Conservation (phyloP, 2,888 invertebrate species). For the Eretmocerus hayati region DNA sequence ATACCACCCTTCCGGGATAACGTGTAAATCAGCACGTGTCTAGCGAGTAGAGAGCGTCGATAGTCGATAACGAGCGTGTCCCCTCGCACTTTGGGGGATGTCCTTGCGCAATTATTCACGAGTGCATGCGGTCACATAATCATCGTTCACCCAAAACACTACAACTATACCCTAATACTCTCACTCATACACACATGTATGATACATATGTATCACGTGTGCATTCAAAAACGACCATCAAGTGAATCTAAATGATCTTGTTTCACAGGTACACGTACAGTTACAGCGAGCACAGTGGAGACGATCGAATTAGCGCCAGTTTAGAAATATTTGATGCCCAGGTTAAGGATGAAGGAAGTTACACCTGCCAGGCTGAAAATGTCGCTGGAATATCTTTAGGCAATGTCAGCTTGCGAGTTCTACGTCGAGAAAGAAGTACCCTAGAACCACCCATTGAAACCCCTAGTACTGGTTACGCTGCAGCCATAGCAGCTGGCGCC, state of each 20-base stretch:
- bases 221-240: neutral
- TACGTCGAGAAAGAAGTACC: constrained; percentile 48
- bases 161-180: too few species aligned
- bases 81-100: too few species aligned
- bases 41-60: too few species aligned
- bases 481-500: constrained; percentile 39
- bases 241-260: constrained; percentile 1
- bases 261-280: constrained; percentile 33
- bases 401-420: constrained; percentile 73
- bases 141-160: too few species aligned
- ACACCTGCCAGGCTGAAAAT: constrained; percentile 79
- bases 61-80: too few species aligned
- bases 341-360: constrained; percentile 68
- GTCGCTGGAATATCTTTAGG: constrained; percentile 71
- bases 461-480: constrained; percentile 36
- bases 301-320: constrained; percentile 34
- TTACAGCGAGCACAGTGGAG: constrained; percentile 34
- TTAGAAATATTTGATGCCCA: constrained; percentile 35
- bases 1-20: too few species aligned
- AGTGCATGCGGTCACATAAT: too few species aligned
- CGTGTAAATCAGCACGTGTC: too few species aligned
- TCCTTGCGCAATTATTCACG: too few species aligned
- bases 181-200: too few species aligned
- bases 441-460: constrained; percentile 36
- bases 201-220: too few species aligned